Percentiles rank a stretch among this genome's conserved stretches.
Evolutionary conservation across 2,113 vertebrate genomes (phyloP).

Genomic region (Aphyosemion australe): DNA sequence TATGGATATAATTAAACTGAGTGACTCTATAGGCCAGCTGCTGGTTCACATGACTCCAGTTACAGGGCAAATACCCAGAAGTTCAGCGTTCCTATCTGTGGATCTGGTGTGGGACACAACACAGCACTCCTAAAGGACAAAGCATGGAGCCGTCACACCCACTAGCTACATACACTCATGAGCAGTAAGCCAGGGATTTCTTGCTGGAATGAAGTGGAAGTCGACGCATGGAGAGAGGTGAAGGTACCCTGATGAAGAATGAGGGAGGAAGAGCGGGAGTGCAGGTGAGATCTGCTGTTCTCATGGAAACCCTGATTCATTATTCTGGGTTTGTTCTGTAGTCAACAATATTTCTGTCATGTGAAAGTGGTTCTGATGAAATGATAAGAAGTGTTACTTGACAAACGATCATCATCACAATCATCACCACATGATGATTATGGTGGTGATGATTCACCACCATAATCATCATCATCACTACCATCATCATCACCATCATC

Average conservation of each 20-base stretch:
- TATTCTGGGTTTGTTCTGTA: too few relatives aligned
- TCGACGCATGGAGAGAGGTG: conserved; percentile 57
- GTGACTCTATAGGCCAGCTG: not conserved
- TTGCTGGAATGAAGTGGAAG: conserved; percentile 64
- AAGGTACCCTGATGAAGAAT: conserved; percentile 76
- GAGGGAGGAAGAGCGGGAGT: conserved; percentile 67
- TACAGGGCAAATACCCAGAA: too few relatives aligned
- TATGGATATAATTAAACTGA: not conserved
- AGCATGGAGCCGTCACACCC: conserved; percentile 19
- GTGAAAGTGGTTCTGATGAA: too few relatives aligned
- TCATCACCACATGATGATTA: too few relatives aligned
- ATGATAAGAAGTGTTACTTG: too few relatives aligned
- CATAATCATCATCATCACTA: too few relatives aligned
- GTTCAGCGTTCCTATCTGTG: too few relatives aligned
- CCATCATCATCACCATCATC: too few relatives aligned
- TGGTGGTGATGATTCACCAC: too few relatives aligned
- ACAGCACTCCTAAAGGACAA: not conserved
- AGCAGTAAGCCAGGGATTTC: conserved; percentile 72
- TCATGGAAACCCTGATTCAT: too few relatives aligned
- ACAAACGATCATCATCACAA: not conserved
- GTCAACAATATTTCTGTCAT: too few relatives aligned
- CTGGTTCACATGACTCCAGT: not conserved
- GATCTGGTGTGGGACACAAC: too few relatives aligned
- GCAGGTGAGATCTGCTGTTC: conserved; percentile 55
- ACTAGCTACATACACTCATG: conserved; percentile 72